A percentile compares a stretch with the other conserved stretches of the same genome.
These are phyloP conservation scores for Drosophila kanapiae DNA, from an alignment of 1,140 invertebrate species.

Conservation along the genomic window DNA sequence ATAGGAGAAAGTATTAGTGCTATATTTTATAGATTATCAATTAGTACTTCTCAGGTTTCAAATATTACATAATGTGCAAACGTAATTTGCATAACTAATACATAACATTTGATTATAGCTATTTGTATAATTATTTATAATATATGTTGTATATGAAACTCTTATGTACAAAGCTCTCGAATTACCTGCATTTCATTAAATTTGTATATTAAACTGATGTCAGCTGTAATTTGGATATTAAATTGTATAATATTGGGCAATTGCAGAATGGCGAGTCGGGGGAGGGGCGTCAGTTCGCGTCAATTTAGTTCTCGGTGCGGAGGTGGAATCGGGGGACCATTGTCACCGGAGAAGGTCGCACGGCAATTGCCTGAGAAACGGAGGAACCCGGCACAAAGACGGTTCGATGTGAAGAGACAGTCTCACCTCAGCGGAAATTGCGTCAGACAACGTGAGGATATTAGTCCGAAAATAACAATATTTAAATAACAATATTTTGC, in stretches of 20 bases:
- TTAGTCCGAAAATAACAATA: slow-evolving; percentile 76
- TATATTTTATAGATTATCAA: neutral
- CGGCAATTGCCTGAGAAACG: slow-evolving; percentile 64
- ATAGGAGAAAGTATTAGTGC: no score
- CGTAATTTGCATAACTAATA: neutral
- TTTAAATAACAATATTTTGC: slow-evolving; percentile 74
- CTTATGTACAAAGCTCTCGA: neutral
- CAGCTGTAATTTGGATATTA: slow-evolving; percentile 21
- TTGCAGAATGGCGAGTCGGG: slow-evolving; percentile 11
- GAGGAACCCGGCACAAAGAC: slow-evolving; percentile 46
- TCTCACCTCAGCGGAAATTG: slow-evolving; percentile 55
- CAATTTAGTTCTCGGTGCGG: slow-evolving; percentile 23
- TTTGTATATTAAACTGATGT: neutral
- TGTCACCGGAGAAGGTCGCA: slow-evolving; percentile 73
- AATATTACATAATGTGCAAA: neutral
- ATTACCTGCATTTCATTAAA: slow-evolving; percentile 10
- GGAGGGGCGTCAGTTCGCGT: slow-evolving; percentile 22
- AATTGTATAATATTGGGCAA: slow-evolving; percentile 27
- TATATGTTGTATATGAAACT: neutral
- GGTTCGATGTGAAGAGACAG: slow-evolving; percentile 27
- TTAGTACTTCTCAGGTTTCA: neutral
- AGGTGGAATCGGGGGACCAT: slow-evolving; percentile 54
- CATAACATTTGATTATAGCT: neutral
- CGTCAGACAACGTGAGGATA: slow-evolving; percentile 69
- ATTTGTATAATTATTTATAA: neutral